Base-by-base conservation (phyloP, 2,797 vertebrate genomes). In the Anas flavirostris region DNA sequence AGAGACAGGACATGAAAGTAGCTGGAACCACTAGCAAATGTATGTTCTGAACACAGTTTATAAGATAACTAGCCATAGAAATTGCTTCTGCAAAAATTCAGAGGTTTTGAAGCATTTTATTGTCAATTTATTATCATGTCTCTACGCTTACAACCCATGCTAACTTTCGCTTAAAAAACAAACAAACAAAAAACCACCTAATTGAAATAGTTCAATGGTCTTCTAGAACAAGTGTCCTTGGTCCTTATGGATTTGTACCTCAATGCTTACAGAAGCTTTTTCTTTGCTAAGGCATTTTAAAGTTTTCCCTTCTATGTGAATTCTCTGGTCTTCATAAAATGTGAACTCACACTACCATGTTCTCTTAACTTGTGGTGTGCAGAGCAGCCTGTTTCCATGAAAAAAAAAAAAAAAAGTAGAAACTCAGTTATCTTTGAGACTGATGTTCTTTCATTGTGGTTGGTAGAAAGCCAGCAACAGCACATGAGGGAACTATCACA, bases 341-440 rank as follows among this genome's bases (percentile, higher is more conserved):
- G 13, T 53, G 66, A 81, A 50, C 41, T 78, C 64, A 37, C 16
- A 56, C 12, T 62, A 23, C 39, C 70, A 12, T 0, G 0, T 44
- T 67, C 59, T 35, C 16, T 35, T 74, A 33, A 9, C 56, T 58
- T 10, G 18, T n/a, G 46, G 26, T 41, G 23, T 0, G 3, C 6
- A 25, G 76, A 80, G 29, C 53, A 62, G 79, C n/a, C 53, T 5
- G 10, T 60, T 89, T 44, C 43, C 5, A 5, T 16, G 79, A 75
- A 48, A 77, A 39, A 41, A 60, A 89, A 60, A 89, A 64, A 37
- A 37, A 89, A 78, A 68, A 16, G 72, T 17, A 87, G 60, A 28
- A 89, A 48, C 35, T 56, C 37, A 33, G 59, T 89, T 91, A 87
- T 91, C 92, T 91, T 35, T 16, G 5, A 68, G 50, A 84, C 86